A percentile compares a stretch with the other conserved stretches of the same genome.
Conservation (phyloP, 2,113 vertebrate species). For the Lipophrys pholis region DNA sequence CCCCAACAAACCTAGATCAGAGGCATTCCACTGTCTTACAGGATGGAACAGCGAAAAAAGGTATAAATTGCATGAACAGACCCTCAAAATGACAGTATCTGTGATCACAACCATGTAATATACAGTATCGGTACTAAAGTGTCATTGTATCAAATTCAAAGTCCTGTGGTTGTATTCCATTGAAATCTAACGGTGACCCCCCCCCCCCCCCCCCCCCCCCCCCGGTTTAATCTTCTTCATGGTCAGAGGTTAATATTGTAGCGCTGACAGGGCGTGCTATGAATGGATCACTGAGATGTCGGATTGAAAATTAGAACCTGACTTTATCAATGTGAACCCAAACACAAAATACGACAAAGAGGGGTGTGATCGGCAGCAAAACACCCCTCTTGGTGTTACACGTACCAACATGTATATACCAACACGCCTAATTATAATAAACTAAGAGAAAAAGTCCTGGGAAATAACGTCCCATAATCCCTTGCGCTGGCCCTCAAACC, state of each 20-base stretch:
- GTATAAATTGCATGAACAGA: slow-evolving; percentile 12
- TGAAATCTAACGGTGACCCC: slow-evolving; percentile 42
- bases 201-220: slow-evolving; percentile 42
- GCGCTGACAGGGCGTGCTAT: too few species aligned
- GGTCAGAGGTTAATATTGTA: slow-evolving; percentile 29
- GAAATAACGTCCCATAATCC: too few species aligned
- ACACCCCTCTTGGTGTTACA: too few species aligned
- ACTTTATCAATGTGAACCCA: too few species aligned
- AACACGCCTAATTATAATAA: too few species aligned
- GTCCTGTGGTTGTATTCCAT: slow-evolving; percentile 23
- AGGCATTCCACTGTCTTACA: slow-evolving; percentile 11
- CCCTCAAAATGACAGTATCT: neutral
- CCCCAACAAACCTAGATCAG: neutral
- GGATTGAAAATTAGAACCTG: too few species aligned
- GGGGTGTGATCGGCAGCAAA: too few species aligned
- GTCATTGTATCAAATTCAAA: slow-evolving; percentile 20
- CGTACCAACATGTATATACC: too few species aligned
- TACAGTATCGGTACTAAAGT: slow-evolving; percentile 5
- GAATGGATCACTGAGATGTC: too few species aligned
- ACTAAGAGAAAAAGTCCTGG: too few species aligned
- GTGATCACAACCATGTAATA: slow-evolving; percentile 17
- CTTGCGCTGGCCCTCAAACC: too few species aligned
- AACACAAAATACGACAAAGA: too few species aligned
- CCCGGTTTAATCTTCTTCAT: slow-evolving; percentile 53
- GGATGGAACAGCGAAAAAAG: neutral